These are phyloP conservation scores for Tragelaphus scriptus DNA, from an alignment of 2,113 vertebrate genomes.

Conservation along the genomic window DNA sequence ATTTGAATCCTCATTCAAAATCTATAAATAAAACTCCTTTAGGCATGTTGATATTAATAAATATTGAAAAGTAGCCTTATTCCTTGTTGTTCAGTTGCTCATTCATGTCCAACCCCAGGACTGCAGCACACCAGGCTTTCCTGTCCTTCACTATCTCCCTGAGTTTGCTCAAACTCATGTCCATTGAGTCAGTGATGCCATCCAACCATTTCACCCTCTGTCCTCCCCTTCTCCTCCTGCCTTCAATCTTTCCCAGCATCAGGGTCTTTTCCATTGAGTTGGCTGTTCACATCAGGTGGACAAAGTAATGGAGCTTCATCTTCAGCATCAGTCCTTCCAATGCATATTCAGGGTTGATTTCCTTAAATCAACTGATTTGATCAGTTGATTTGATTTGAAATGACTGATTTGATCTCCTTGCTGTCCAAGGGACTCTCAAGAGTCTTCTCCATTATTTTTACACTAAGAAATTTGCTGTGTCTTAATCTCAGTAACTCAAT, in stretches of 20 bases:
- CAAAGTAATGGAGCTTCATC: not conserved
- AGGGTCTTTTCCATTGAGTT: not conserved
- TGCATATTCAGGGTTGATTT: not conserved
- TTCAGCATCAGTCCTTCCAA: not conserved
- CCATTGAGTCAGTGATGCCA: not conserved
- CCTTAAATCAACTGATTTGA: not conserved
- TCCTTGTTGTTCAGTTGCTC: not conserved
- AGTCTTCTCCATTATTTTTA: not conserved
- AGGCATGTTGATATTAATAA: not conserved
- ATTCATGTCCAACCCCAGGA: not conserved
- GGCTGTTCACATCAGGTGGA: not conserved
- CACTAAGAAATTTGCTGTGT: not conserved
- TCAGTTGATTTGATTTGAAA: too few relatives aligned
- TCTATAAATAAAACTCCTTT: not conserved
- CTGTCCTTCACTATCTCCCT: not conserved
- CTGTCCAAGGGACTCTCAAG: not conserved
- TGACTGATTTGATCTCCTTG: not conserved
- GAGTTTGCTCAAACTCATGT: not conserved
- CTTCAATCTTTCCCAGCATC: not conserved
- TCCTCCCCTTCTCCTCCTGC: not conserved
- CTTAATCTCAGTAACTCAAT: not conserved
- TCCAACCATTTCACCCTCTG: not conserved
- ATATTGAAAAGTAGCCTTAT: not conserved
- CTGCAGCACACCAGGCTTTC: not conserved
- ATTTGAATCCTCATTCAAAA: not conserved